phyloP scores from a whole-genome alignment of 2,888 invertebrate genomes.

The Lepidochrysops patricia region DNA sequence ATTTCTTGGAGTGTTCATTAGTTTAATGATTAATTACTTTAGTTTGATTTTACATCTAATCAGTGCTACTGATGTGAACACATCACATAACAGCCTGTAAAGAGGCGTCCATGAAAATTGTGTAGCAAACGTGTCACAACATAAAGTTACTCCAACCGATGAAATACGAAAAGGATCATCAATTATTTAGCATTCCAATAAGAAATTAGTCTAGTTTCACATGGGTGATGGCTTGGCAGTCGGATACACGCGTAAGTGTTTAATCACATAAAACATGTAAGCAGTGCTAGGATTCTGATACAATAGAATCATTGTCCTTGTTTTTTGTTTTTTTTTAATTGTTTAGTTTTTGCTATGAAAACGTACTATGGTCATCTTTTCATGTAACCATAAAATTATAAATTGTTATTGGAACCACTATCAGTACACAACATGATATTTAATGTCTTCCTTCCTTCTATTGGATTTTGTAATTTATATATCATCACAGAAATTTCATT shows the following conservation, averaged over 20 bases:
- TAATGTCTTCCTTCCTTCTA: no score
- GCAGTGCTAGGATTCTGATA: background rate
- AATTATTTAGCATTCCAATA: conserved; percentile 56
- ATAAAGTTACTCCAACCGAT: conserved; percentile 60
- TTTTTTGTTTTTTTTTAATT: conserved; percentile 4
- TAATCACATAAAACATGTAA: background rate
- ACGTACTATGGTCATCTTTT: background rate
- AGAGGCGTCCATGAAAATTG: conserved; percentile 41
- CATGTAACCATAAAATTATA: background rate
- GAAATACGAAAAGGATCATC: conserved; percentile 59
- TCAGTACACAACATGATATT: background rate
- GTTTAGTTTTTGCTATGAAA: background rate
- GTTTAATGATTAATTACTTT: conserved; percentile 53
- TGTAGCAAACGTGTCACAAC: conserved; percentile 64
- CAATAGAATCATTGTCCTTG: background rate
- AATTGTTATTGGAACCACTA: background rate
- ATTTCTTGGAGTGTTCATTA: conserved; percentile 50
- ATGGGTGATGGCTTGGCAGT: conserved; percentile 75
- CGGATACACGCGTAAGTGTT: conserved; percentile 68
- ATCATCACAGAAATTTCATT: background rate
- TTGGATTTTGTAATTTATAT: background rate
- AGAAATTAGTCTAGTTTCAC: conserved; percentile 63
- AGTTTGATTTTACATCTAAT: conserved; percentile 33
- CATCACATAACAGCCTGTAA: conserved; percentile 37
- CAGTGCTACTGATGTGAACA: conserved; percentile 46